Percentiles rank a stretch among this genome's conserved stretches.
Evolutionary conservation across 2,888 invertebrate species (phyloP).

Genomic region (Aleiodes leptofemur): DNA sequence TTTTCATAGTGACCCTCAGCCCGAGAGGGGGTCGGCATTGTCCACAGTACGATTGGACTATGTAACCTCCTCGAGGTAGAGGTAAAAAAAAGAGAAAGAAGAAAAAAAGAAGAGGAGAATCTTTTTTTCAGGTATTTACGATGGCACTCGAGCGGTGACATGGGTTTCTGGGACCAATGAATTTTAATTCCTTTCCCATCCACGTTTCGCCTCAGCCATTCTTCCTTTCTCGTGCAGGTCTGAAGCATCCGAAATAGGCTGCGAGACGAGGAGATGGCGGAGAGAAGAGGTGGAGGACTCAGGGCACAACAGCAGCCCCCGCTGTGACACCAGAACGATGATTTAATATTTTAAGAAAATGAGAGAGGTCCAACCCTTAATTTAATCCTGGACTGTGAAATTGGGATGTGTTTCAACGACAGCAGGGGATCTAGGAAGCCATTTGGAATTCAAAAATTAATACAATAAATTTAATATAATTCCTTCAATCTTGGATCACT

Average conservation of each 20-base stretch:
- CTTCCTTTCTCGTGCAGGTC: conserved; percentile 45
- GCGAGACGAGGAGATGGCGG: conserved; percentile 35
- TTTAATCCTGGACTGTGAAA: conserved; percentile 65
- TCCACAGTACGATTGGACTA: conserved; percentile 10
- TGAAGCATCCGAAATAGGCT: conserved; percentile 4
- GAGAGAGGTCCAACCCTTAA: conserved; percentile 69
- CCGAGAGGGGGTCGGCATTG: conserved; percentile 52
- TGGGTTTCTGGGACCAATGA: conserved; percentile 74
- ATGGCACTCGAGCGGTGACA: conserved; percentile 74
- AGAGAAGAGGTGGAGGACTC: conserved; percentile 39
- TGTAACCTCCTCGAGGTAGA: conserved; percentile 3
- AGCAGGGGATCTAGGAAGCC: conserved; percentile 70
- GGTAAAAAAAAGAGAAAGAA: conserved; percentile 28
- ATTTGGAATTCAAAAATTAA: conserved; percentile 52
- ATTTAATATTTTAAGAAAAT: conserved; percentile 75
- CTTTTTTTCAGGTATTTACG: conserved; percentile 71
- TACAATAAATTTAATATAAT: too few relatives aligned
- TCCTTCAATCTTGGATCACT: too few relatives aligned
- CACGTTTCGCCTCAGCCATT: conserved; percentile 54
- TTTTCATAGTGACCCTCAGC: conserved; percentile 68
- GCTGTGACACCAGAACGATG: conserved; percentile 74
- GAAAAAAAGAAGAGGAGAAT: conserved; percentile 28
- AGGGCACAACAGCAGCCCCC: conserved; percentile 64
- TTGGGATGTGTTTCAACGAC: conserved; percentile 61
- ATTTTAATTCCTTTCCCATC: conserved; percentile 72